Percentiles rank a stretch among this genome's conserved stretches.
These are phyloP conservation scores for Lophochroa leadbeateri DNA, from an alignment of 2,113 vertebrate genomes.

Conservation along the genomic window DNA sequence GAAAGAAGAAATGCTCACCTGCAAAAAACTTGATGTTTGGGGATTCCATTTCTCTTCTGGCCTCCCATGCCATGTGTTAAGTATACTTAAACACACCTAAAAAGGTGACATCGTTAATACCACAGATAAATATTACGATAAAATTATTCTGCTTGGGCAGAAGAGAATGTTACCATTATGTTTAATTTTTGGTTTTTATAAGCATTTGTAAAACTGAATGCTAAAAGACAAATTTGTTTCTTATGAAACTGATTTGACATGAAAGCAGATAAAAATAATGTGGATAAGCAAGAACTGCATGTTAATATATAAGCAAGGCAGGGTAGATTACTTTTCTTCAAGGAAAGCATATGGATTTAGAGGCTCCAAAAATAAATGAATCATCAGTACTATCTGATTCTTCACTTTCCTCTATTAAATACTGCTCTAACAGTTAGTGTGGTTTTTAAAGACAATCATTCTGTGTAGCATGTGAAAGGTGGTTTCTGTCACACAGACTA, in stretches of 20 bases:
- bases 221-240: background rate
- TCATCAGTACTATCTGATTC: background rate
- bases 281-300: background rate
- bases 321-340: background rate
- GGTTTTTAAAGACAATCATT: background rate
- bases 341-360: background rate
- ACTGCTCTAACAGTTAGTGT: background rate
- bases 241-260: background rate
- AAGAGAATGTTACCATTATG: background rate
- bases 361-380: background rate
- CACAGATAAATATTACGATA: background rate
- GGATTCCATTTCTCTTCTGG: constrained; percentile 99
- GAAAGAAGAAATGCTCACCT: constrained; percentile 80
- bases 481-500: background rate
- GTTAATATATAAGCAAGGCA: background rate
- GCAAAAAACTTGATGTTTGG: constrained; percentile 98
- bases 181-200: background rate
- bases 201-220: background rate
- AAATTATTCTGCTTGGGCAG: background rate
- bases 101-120: background rate
- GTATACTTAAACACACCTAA: constrained; percentile 99
- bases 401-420: background rate
- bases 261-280: background rate
- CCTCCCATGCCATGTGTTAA: constrained; percentile 98
- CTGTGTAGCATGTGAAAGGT: background rate